Evolutionary conservation across 2,797 vertebrate genomes (phyloP), one percentile per base, ranked within the genome.

Genomic region (Melanotaenia boesemani): DNA sequence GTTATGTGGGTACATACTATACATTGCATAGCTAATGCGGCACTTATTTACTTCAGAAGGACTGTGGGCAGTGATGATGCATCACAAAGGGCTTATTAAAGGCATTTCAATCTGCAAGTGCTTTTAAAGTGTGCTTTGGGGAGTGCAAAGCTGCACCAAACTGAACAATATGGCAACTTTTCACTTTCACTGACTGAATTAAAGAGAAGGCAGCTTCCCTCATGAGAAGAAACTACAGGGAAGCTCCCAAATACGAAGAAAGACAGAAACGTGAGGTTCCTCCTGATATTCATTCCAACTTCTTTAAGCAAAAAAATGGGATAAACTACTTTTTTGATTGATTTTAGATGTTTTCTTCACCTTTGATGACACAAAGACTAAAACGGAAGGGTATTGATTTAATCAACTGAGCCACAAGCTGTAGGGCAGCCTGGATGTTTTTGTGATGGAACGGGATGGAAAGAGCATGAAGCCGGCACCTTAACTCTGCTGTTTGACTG

Each of bases 21-120:
- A 97, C 96, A 92, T 95, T 98, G 97, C 97, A 98, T 98, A 98
- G 97, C 95, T 98, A 94, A 92, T 93, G 93, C 91, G 96, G 96
- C 96, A 96, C 96, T 95, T 96, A 90, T 94, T 76, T 77, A 64
- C 75, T 74, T 75, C 61, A 0, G 87, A 93, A 92, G 86, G 91
- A 91, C 89, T 89, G 94, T 93, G 94, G 93, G 93, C 83, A 59
- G 46, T 20, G 11, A 85, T 79, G 83, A 77, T 90, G 93, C 89
- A 91, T 91, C 91, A 89, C 93, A 84, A 85, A 82, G 91, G 93
- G 94, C 95, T 95, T 92, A 0, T 94, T 92, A 93, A 96, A 96
- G 95, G 96, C 96, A 93, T 95, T 94, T 93, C 87, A 93, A 90
- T 95, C 95, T 94, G 94, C 95, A 96, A 97, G 96, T 96, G 97